These are phyloP conservation scores for Muraenolepis orangiensis DNA, from an alignment of 2,797 vertebrate species.

Conservation along the genomic window DNA sequence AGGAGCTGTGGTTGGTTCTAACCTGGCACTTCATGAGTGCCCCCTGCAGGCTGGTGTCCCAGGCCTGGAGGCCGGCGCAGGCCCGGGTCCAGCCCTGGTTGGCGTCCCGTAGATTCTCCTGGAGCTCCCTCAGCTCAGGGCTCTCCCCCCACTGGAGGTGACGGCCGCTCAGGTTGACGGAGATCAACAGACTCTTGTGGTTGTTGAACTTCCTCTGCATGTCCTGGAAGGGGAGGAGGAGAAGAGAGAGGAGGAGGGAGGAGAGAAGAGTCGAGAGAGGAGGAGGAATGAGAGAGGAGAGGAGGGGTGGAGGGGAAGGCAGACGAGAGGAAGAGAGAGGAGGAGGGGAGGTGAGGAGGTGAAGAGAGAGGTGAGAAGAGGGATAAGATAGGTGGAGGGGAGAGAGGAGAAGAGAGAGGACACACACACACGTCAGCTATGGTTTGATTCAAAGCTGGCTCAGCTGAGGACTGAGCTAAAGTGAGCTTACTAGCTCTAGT, in stretches of 20 bases:
- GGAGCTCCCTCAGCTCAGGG: conserved; percentile 72
- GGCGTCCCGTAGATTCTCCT: conserved; percentile 72
- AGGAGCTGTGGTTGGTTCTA: background rate
- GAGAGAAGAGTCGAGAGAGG: background rate
- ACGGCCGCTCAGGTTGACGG: conserved; percentile 76
- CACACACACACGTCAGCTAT: background rate
- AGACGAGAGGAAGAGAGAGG: background rate
- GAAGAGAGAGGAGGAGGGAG: background rate
- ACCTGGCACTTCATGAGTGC: conserved; percentile 87
- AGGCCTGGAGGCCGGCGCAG: conserved; percentile 70
- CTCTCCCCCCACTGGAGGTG: conserved; percentile 71
- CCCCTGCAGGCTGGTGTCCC: conserved; percentile 75
- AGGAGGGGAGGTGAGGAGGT: background rate
- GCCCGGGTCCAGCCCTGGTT: conserved; percentile 83
- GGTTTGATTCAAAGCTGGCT: background rate
- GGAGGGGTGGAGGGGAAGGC: background rate
- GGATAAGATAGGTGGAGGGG: background rate
- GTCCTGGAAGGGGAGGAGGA: conserved; percentile 70
- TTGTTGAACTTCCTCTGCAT: conserved; percentile 80
- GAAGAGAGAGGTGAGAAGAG: background rate
- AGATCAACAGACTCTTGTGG: conserved; percentile 84
- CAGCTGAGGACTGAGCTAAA: background rate
- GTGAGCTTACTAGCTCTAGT: background rate
- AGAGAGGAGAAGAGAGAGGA: background rate
- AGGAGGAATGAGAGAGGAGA: background rate